Percentiles rank a stretch among this genome's conserved stretches.
Conservation (phyloP, 2,797 vertebrate species). For the Lagocephalus sceleratus region DNA sequence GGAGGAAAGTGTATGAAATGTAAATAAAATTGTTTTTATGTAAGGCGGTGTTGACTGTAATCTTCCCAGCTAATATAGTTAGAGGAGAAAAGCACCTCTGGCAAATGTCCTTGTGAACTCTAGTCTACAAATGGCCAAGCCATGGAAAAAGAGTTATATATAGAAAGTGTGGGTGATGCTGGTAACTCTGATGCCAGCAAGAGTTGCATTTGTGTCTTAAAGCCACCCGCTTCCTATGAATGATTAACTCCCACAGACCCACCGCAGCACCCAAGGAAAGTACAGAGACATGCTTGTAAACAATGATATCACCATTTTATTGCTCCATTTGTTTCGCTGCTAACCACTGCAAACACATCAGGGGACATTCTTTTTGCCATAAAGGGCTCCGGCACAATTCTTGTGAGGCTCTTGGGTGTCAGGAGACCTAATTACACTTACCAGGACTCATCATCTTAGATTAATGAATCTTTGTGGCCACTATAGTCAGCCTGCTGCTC, state of each 20-base stretch:
- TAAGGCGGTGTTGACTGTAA: constrained; percentile 41
- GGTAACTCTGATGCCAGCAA: constrained; percentile 64
- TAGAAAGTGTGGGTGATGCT: constrained; percentile 76
- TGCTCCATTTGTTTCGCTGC: constrained; percentile 51
- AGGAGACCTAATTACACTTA: constrained; percentile 71
- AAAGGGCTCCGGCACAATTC: constrained; percentile 51
- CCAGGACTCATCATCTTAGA: constrained; percentile 70
- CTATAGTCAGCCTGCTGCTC: constrained; percentile 47
- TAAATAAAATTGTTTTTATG: constrained; percentile 44
- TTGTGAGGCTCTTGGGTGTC: constrained; percentile 58
- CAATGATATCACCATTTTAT: constrained; percentile 37
- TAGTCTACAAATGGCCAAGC: constrained; percentile 69
- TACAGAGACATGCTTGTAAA: constrained; percentile 48
- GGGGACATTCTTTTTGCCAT: constrained; percentile 30
- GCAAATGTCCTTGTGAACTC: constrained; percentile 67
- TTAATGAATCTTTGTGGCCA: constrained; percentile 68
- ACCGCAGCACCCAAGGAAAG: constrained; percentile 49
- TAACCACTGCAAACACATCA: constrained; percentile 43
- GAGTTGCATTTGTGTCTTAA: constrained; percentile 73
- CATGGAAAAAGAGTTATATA: constrained; percentile 80
- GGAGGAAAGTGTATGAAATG: constrained; percentile 20
- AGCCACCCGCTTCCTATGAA: constrained; percentile 66
- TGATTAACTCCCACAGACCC: constrained; percentile 67
- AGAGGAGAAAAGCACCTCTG: constrained; percentile 61
- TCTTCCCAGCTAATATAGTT: constrained; percentile 55